phyloP scores from a whole-genome alignment of 2,888 invertebrate species.

The Creontiades dilutus region DNA sequence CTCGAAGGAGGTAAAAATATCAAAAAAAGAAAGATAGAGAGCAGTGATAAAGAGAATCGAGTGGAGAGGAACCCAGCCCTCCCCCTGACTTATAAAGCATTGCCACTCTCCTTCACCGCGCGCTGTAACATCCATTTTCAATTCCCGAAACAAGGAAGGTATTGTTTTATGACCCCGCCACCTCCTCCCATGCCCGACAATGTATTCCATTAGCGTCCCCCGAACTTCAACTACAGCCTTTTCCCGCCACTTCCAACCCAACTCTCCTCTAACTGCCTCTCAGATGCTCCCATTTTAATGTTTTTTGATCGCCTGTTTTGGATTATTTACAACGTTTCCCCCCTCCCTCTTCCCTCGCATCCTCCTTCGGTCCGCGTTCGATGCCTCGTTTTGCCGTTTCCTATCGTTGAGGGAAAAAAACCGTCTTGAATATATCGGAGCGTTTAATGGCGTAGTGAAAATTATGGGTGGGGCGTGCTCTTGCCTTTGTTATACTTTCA shows the following conservation, averaged over 20 bases:
- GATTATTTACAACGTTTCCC: slow-evolving; percentile 70
- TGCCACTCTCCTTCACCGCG: slow-evolving; percentile 64
- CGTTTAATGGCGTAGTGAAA: slow-evolving; percentile 50
- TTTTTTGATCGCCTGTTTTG: slow-evolving; percentile 72
- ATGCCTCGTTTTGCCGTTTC: slow-evolving; percentile 40
- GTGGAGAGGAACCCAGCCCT: background rate
- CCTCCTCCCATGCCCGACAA: slow-evolving; percentile 63
- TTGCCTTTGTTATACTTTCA: background rate
- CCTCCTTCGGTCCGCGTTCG: slow-evolving; percentile 8
- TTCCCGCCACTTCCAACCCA: slow-evolving; percentile 29
- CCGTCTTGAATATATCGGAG: slow-evolving; percentile 59
- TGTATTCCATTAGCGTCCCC: slow-evolving; percentile 71
- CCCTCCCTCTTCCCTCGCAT: slow-evolving; percentile 18
- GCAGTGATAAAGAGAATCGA: slow-evolving; percentile 12
- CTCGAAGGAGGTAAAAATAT: slow-evolving; percentile 34
- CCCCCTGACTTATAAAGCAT: slow-evolving; percentile 70
- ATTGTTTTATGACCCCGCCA: slow-evolving; percentile 73
- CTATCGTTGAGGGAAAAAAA: slow-evolving; percentile 32
- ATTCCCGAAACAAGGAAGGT: slow-evolving; percentile 73
- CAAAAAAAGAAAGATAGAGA: slow-evolving; percentile 20
- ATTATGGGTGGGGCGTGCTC: slow-evolving; percentile 60
- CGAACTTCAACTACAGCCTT: slow-evolving; percentile 27
- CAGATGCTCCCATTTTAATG: slow-evolving; percentile 72
- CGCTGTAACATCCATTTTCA: slow-evolving; percentile 71
- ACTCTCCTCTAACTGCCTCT: slow-evolving; percentile 62